A percentile compares a stretch with the other conserved stretches of the same genome.
phyloP scores from a whole-genome alignment of 2,113 vertebrate species.

The Ceuthmochares aereus region DNA sequence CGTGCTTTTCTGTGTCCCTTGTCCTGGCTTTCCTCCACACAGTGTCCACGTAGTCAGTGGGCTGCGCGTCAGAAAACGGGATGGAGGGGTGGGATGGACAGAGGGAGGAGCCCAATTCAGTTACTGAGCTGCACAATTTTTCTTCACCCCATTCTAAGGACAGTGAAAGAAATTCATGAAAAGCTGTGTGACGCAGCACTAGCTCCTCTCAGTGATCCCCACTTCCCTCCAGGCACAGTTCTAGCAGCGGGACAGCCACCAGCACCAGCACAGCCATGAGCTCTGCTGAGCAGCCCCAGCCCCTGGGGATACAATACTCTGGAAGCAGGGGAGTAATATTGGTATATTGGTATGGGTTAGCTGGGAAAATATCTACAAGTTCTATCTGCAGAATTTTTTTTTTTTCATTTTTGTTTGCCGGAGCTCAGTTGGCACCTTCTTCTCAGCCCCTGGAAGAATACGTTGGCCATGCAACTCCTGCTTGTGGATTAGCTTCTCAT shows the following conservation, averaged over 20 bases:
- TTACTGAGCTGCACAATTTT: neutral
- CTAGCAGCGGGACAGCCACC: neutral
- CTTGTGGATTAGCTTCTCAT: neutral
- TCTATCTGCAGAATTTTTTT: neutral
- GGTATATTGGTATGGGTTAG: neutral
- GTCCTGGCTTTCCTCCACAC: neutral
- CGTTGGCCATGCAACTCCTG: neutral
- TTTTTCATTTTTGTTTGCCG: neutral
- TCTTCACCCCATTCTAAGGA: slow-evolving; percentile 41
- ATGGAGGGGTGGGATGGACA: neutral
- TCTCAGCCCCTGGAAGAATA: neutral
- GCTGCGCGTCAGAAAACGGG: neutral
- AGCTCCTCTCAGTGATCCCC: neutral
- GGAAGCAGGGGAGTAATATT: neutral
- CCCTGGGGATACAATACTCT: neutral
- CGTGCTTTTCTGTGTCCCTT: neutral
- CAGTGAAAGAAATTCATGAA: neutral
- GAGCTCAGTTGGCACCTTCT: neutral
- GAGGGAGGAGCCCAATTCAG: slow-evolving; percentile 9
- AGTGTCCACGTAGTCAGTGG: slow-evolving; percentile 17
- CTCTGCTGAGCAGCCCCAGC: neutral
- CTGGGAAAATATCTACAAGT: neutral
- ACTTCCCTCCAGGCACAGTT: neutral
- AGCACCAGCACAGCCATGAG: accelerated
- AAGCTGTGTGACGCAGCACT: neutral